These are phyloP conservation scores for Pandemis corylana DNA, from an alignment of 2,888 invertebrate species.

Conservation along the genomic window DNA sequence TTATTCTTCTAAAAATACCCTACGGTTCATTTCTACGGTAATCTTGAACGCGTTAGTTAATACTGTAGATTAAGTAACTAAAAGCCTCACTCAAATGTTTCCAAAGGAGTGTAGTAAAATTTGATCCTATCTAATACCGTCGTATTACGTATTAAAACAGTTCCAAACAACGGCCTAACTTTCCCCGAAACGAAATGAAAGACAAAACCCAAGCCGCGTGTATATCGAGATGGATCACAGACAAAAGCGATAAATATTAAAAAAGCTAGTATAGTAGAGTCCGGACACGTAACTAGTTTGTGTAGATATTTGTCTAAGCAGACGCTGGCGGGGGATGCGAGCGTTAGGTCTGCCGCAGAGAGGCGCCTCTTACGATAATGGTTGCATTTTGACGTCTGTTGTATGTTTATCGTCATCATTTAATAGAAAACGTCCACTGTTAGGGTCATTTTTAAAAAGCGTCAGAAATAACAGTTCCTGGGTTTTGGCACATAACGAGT, in stretches of 20 bases:
- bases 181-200: constrained; percentile 22
- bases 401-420: neutral
- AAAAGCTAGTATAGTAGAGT: constrained; percentile 69
- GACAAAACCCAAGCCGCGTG: constrained; percentile 25
- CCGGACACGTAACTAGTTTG: constrained; percentile 80
- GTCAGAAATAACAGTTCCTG: no score
- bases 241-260: constrained; percentile 69
- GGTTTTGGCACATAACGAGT: no score
- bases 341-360: constrained; percentile 53
- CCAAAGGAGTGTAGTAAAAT: neutral
- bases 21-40: no score
- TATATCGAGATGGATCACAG: constrained; percentile 55
- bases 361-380: constrained; percentile 40
- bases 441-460: no score
- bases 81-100: neutral
- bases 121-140: constrained; percentile 11
- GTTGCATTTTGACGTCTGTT: neutral
- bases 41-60: no score
- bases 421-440: no score
- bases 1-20: no score
- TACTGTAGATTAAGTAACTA: neutral
- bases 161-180: constrained; percentile 30
- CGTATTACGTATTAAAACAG: constrained; percentile 32
- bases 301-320: constrained; percentile 80
- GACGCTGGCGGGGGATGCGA: constrained; percentile 68